Base-by-base conservation (phyloP, 2,888 invertebrate genomes). In the Pandemis cinnamomeana region DNA sequence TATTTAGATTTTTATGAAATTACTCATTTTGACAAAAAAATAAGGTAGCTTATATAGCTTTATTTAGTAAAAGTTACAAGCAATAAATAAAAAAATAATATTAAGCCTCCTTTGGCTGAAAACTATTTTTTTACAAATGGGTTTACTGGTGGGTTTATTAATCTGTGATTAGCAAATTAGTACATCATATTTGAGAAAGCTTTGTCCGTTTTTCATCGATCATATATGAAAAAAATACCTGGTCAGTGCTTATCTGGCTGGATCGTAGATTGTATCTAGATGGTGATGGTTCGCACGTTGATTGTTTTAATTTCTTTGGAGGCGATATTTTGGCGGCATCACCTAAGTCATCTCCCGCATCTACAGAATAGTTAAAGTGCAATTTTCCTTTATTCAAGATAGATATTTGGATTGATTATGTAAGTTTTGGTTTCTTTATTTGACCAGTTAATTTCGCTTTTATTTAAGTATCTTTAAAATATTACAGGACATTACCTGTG, bases 201-300 rank as follows among this genome's bases (percentile, higher is more conserved):
- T 48, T 48, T 48, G 48, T 11, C 48, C 48, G 13, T 48, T 10
- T 10, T 10, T 48, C 10, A 51, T n/a, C 5, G 7, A 51, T 15
- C 2, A 53, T n/a, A 53, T 13, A n/a, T 51, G 5, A 58, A 58
- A 58, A 58, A 72, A 51, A 36, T 62, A 82, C 83, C 78, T 80
- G 64, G 42, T 55, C 27, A 7, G n/a, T 8, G 53, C 60, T 78
- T 60, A 70, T 80, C 55, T 72, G 76, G 42, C n/a, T 75, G 5
- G 81, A 81, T 69, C 81, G 78, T 27, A 82, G 75, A 68, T 78
- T 78, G 69, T 82, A 80, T 61, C 67, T 78, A 20, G 63, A 70
- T 7, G 77, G 76, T 10, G 76, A 73, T 72, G 68, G 41, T 2
- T 64, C 58, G 63, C 46, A 42, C 58, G n/a, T 7, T 20, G 20